Base-by-base conservation (phyloP, 2,797 vertebrate genomes). In the Gastrophryne carolinensis region DNA sequence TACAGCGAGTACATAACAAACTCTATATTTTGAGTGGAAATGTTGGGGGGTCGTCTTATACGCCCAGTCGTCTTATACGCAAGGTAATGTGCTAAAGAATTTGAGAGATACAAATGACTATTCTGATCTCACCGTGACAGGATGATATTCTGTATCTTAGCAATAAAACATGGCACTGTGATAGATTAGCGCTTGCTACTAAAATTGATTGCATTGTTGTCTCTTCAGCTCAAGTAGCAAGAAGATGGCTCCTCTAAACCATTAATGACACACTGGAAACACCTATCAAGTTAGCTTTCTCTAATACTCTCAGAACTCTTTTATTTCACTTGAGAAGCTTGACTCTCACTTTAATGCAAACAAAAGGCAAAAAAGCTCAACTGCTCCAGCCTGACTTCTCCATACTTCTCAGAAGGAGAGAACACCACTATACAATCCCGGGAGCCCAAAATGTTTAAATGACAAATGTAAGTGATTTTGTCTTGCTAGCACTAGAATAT, bases 111-210 rank as follows among this genome's bases (percentile, higher is more conserved):
- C 66, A 34, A 72, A 47, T 23, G 56, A 67, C 11, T 67, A 30
- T 57, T 27, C 47, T 32, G 54, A 37, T 71, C 72, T 23, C 15
- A 24, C 9, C 41, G 54, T 73, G 63, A 67, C 67, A 80, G 49
- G 82, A 58, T 83, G 81, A 84, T 82, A 86, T 83, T 80, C 83
- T 88, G 84, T 85, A 80, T 82, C 82, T 84, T 86, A n/a, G 88
- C 90, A 93, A 89, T 91, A 93, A 92, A 92, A 90, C 89, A 91
- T 95, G 95, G 95, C 95, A 98, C 92, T 84, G 93, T 98, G 97
- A 98, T 98, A 94, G 98, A 99, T 98, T 96, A 96, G 93, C 87
- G 89, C 92, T 96, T 92, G 96, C 95, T 93, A 91, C 92, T 92
- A 93, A 91, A 98, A 99, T 96, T 95, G 95, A 99, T 99, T 95